A percentile compares a stretch with the other conserved stretches of the same genome.
phyloP scores from a whole-genome alignment of 2,113 vertebrate species.

The Natator depressus region DNA sequence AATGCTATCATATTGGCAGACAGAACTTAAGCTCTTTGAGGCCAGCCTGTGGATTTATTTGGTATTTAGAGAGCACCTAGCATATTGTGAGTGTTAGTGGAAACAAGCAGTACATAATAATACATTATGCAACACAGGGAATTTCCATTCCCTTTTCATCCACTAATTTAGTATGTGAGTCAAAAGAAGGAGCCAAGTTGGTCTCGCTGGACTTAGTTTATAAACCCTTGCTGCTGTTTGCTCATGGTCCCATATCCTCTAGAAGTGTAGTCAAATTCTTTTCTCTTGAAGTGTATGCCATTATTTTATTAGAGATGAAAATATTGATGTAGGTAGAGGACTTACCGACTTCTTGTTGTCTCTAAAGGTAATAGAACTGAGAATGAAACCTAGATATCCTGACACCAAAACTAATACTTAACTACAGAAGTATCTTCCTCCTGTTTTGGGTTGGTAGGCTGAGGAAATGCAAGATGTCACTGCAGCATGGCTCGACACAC shows the following conservation, averaged over 20 bases:
- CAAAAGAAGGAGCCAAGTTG: not conserved
- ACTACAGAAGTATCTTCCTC: not conserved
- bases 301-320: not conserved
- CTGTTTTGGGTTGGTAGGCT: not conserved
- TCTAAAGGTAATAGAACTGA: not conserved
- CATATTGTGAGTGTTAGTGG: not conserved
- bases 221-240: not conserved
- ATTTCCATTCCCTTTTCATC: not conserved
- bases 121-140: not conserved
- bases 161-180: not conserved
- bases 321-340: not conserved
- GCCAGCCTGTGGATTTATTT: not conserved
- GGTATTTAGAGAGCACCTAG: not conserved
- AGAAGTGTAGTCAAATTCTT: not conserved
- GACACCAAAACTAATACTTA: not conserved
- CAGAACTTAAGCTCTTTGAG: not conserved
- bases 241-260: not conserved
- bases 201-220: not conserved
- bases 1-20: rapidly evolving
- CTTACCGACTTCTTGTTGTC: not conserved
- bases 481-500: not conserved
- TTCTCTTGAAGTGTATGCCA: not conserved
- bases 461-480: not conserved
- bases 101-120: not conserved
- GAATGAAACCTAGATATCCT: not conserved